Evolutionary conservation across 2,113 vertebrate genomes (phyloP).

Genomic region (Rhinopomastus cyanomelas): DNA sequence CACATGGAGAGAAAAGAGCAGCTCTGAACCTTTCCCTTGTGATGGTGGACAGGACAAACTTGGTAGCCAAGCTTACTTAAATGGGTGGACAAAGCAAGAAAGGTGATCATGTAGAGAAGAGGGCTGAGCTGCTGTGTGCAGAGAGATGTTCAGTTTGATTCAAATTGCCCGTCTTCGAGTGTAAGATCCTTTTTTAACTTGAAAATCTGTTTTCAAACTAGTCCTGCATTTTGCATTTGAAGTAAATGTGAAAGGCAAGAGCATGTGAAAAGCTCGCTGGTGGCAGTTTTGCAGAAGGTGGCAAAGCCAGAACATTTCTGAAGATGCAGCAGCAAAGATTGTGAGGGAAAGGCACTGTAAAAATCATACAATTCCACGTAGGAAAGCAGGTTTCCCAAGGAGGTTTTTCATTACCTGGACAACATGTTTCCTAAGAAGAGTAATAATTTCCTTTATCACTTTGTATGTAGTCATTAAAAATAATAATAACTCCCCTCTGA

Average conservation of each 20-base stretch:
- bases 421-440: slow-evolving; percentile 65
- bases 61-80: not conserved
- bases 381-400: not conserved
- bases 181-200: slow-evolving; percentile 24
- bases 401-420: slow-evolving; percentile 18
- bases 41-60: not conserved
- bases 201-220: slow-evolving; percentile 37
- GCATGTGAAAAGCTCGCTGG: not conserved
- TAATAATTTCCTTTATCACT: slow-evolving; percentile 12
- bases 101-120: not conserved
- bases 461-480: slow-evolving; percentile 31
- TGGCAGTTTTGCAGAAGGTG: slow-evolving; percentile 15
- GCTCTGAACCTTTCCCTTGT: not conserved
- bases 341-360: not conserved
- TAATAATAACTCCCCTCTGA: not conserved
- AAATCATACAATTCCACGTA: not conserved
- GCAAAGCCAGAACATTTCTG: not conserved
- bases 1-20: not conserved
- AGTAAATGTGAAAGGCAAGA: not conserved
- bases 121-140: slow-evolving; percentile 12
- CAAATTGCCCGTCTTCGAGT: slow-evolving; percentile 45
- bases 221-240: slow-evolving; percentile 4
- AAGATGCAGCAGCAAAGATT: not conserved
- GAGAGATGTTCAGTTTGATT: slow-evolving; percentile 57
- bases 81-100: slow-evolving; percentile 30